Percentiles rank a stretch among this genome's conserved stretches.
Conservation (phyloP, 1,140 invertebrate genomes). For the Portunus trituberculatus region DNA sequence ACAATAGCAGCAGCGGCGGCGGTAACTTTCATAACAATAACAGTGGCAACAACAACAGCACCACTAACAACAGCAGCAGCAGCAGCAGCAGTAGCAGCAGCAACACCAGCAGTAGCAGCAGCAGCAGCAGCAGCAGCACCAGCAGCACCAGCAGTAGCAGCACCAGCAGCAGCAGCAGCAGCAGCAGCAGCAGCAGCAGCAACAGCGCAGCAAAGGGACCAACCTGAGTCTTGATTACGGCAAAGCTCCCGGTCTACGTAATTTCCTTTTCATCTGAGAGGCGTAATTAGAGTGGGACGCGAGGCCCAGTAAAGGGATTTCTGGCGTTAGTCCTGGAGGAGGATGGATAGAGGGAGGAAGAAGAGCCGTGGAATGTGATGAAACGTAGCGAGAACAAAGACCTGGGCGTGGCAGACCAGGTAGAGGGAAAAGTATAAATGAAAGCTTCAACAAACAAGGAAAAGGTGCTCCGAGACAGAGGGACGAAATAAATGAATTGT, state of each 20-base stretch:
- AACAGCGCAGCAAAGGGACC: not conserved
- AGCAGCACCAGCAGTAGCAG: no score
- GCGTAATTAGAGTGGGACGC: conserved; percentile 1
- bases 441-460: not conserved
- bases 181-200: no score
- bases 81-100: no score
- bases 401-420: not conserved
- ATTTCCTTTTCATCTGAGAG: conserved; percentile 12
- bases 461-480: not conserved
- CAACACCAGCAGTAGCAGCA: no score
- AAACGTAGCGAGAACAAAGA: not conserved
- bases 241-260: not conserved
- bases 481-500: not conserved
- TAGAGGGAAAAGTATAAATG: not conserved
- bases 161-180: no score
- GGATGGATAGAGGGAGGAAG: not conserved
- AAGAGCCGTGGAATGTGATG: not conserved
- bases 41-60: no score
- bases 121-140: no score
- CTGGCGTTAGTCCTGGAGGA: not conserved
- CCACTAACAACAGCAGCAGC: no score
- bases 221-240: conserved; percentile 7
- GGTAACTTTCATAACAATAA: no score
- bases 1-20: no score
- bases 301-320: conserved; percentile 20